phyloP scores from a whole-genome alignment of 2,113 vertebrate species.

The Monopterus albus region DNA sequence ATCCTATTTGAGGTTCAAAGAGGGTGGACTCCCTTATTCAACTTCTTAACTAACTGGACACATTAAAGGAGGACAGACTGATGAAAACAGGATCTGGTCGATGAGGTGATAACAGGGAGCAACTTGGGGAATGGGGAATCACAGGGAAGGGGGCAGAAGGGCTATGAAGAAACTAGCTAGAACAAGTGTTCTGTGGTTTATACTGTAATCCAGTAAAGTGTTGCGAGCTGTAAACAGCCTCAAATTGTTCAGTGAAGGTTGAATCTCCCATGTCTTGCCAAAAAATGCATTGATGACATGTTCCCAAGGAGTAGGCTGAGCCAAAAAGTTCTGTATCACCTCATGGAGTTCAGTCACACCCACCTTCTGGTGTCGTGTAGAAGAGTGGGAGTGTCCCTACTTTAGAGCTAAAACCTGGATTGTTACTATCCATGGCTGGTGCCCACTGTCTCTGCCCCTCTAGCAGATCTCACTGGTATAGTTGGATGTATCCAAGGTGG shows the following conservation, averaged over 20 bases:
- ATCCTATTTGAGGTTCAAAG: not conserved
- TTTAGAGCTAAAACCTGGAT: not conserved
- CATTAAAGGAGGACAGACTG: not conserved
- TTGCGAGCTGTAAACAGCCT: conserved; percentile 28
- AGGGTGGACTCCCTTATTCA: not conserved
- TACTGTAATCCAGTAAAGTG: conserved; percentile 7
- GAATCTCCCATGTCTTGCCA: conserved; percentile 45
- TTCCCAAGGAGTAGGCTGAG: not conserved
- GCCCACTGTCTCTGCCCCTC: not conserved
- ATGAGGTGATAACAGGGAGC: not conserved
- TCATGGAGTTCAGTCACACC: conserved; percentile 37
- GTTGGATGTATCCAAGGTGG: not conserved
- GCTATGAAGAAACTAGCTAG: conserved; percentile 1
- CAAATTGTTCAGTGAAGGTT: conserved; percentile 19
- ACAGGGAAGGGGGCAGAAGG: not conserved
- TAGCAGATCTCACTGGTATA: not conserved
- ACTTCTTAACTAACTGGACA: conserved; percentile 21
- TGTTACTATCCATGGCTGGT: conserved; percentile 34
- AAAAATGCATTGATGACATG: conserved; percentile 11
- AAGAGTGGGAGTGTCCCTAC: not conserved
- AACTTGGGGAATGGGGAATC: not conserved
- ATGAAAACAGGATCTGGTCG: not conserved
- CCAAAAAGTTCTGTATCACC: not conserved
- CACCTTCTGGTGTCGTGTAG: conserved; percentile 1
- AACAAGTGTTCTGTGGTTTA: not conserved